Base-by-base conservation (phyloP, 2,113 vertebrate species). In the Eubucco bourcierii region DNA sequence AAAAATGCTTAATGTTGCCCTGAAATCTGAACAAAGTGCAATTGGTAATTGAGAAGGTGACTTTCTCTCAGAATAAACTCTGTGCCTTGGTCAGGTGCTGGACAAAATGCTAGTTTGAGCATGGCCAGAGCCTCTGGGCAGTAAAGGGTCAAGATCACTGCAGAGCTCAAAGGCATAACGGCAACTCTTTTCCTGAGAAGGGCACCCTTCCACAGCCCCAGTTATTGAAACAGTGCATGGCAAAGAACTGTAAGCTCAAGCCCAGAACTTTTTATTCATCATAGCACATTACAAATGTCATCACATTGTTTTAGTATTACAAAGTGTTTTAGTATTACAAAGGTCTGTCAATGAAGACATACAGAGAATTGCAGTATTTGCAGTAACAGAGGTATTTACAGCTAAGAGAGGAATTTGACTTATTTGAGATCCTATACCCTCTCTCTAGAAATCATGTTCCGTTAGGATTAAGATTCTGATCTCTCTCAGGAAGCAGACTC, bases 261-360 rank as follows among this genome's bases (percentile, higher is more conserved):
- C 27, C 4, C 24, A 72, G 77, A 80, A 16, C 17, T 2, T 13
- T 63, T 34, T 46, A 47, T 46, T 87, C 41, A 47, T 85, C 56
- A 59, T 16, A 80, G 29, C 16, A 33, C 19, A 72, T 79, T 73
- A 79, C 23, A 93, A 68, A 67, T 55, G 2, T 52, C 24, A n/a
- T 55, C 18, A 16, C 0, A 2, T 65, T 0, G 0, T 18, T 86
- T 59, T 59, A 80, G 55, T 33, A 39, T 10, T 31, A 72, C 34
- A 68, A 24, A 37, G 13, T 1, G 0, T 18, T 86, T 59, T 59
- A 80, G 55, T 33, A 39, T 10, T 31, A 72, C 34, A 68, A 24
- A 37, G 13, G 25, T 44, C 39, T 47, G 39, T 27, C 72, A 82
- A 58, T 31, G 1, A 81, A 84, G 33, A 70, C 15, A 17, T 33